phyloP scores from a whole-genome alignment of 2,113 vertebrate genomes.

The Psittacus erithacus region DNA sequence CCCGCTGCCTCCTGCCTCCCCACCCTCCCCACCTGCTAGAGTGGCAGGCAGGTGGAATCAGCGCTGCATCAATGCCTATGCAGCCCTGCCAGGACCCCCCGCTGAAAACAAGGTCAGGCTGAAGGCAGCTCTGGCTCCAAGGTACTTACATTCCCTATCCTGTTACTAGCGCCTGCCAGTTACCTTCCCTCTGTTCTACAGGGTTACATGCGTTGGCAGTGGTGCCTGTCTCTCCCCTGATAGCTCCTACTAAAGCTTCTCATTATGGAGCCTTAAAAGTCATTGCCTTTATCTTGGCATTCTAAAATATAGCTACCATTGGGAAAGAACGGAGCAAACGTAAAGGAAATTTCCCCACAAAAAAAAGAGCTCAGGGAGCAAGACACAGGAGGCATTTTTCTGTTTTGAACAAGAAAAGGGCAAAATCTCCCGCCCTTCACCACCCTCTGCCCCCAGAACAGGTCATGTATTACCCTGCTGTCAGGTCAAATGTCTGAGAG shows the following conservation, averaged over 20 bases:
- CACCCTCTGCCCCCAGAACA: background rate
- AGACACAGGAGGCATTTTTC: background rate
- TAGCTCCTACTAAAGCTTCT: conserved; percentile 12
- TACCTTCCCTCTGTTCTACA: background rate
- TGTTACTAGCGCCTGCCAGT: background rate
- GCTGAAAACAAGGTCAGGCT: background rate
- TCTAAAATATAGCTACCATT: background rate
- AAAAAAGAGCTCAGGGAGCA: background rate
- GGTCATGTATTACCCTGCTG: conserved; percentile 32
- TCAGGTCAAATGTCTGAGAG: conserved; percentile 35
- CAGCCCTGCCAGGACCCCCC: background rate
- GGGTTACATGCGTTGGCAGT: background rate
- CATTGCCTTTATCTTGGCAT: background rate
- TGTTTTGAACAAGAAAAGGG: background rate
- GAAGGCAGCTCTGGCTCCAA: background rate
- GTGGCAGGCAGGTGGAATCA: background rate
- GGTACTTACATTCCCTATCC: background rate
- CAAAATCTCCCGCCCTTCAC: background rate
- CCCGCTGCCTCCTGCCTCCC: background rate
- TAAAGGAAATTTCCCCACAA: background rate
- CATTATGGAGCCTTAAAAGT: background rate
- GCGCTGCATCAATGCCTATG: background rate
- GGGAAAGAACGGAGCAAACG: background rate
- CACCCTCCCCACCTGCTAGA: background rate
- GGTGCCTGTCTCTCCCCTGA: background rate